Base-by-base conservation (phyloP, 2,888 invertebrate genomes). In the Drosophila paranaensis region DNA sequence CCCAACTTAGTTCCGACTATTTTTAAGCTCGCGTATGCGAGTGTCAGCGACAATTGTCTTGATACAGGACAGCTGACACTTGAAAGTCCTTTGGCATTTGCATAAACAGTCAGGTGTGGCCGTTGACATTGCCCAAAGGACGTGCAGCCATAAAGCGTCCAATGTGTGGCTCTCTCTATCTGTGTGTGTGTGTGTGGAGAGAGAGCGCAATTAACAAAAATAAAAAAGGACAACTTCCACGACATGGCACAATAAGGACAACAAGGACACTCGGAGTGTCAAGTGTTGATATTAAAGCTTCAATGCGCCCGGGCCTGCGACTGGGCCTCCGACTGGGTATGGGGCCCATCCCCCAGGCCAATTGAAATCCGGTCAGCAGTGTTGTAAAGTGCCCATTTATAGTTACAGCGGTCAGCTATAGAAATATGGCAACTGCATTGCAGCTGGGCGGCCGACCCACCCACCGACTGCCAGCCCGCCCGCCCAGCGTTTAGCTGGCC, bases 351-450 rank as follows among this genome's bases (percentile, higher is more conserved):
- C 20, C 20, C 20, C 20, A 20, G 25, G 46, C 39, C 60, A 76
- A 65, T 70, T 66, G 60, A 71, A 77, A 80, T 76, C 43, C 71
- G 65, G 69, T 60, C 77, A 75, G 51, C 48, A 65, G 76, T 61
- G 68, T 42, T 67, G 79, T 40, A 45, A 62, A 66, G 57, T 57
- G 39, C 11, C 6, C 3, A 14, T 20, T 11, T 45, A n/a, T 30
- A 30, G 48, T 42, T 57, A 63, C 55, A 80, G 43, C 37, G 60
- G 55, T 50, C 56, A 54, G 71, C 62, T 55, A 66, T 70, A 75
- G 73, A 83, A 72, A 81, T 89, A 83, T 89, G 67, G 79, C 89
- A 87, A 81, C 89, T 83, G 83, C 89, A 83, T 68, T 83, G 83
- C 89, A 81, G 89, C 72, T 78, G 63, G 35, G 46, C 60, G 54